These are phyloP conservation scores for Cantharis rustica DNA, from an alignment of 2,888 invertebrate species.

Conservation along the genomic window DNA sequence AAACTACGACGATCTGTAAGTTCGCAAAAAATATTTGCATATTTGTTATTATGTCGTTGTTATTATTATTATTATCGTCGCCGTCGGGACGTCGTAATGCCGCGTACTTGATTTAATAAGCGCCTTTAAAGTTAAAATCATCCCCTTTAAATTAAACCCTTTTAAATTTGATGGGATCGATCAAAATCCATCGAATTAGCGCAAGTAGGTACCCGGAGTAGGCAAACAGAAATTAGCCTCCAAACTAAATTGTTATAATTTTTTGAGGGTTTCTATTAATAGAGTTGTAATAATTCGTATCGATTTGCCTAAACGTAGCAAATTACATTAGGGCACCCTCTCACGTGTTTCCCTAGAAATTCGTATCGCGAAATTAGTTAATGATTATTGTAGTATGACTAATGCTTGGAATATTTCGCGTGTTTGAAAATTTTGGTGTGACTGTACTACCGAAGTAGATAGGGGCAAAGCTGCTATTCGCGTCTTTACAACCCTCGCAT, in stretches of 20 bases:
- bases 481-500: slow-evolving; percentile 36
- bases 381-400: slow-evolving; percentile 31
- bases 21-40: no score
- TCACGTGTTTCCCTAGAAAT: slow-evolving; percentile 3
- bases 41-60: no score
- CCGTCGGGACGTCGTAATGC: no score
- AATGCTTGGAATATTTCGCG: slow-evolving; percentile 44
- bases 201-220: not conserved
- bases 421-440: slow-evolving; percentile 37
- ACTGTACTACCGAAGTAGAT: slow-evolving; percentile 34
- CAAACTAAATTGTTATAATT: not conserved
- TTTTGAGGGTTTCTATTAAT: not conserved
- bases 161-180: not conserved
- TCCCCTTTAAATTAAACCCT: not conserved
- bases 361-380: slow-evolving; percentile 12
- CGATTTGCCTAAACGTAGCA: slow-evolving; percentile 6
- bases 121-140: not conserved
- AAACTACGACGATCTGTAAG: not conserved
- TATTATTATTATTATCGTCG: no score
- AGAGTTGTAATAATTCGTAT: slow-evolving; percentile 3
- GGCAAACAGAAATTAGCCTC: not conserved
- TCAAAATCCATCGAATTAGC: not conserved
- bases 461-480: slow-evolving; percentile 24
- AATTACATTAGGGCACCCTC: slow-evolving; percentile 14
- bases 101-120: not conserved